phyloP scores from a whole-genome alignment of 2,113 vertebrate genomes.

The Indicator maculatus region DNA sequence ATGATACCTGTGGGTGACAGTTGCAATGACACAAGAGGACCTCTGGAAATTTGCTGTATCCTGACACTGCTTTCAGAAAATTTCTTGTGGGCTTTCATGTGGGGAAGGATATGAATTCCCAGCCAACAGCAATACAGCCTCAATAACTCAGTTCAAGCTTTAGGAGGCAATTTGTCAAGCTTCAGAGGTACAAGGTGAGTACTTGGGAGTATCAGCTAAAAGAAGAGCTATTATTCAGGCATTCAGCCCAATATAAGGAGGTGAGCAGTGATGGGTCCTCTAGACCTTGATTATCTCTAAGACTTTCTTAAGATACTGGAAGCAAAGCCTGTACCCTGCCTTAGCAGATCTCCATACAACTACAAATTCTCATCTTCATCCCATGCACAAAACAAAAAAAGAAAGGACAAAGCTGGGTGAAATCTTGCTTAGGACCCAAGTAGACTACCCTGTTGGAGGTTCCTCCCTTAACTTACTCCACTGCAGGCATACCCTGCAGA shows the following conservation, averaged over 20 bases:
- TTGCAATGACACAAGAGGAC: neutral
- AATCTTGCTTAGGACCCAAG: neutral
- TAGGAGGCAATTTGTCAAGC: neutral
- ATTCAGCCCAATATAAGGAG: neutral
- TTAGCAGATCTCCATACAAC: too few relatives aligned
- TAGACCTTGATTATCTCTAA: neutral
- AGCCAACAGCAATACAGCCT: neutral
- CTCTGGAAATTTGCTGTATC: neutral
- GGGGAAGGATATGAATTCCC: neutral
- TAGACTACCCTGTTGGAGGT: neutral
- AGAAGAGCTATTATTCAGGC: neutral
- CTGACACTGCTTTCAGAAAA: neutral
- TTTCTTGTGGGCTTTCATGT: neutral
- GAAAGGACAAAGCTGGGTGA: neutral
- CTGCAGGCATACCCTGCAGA: neutral
- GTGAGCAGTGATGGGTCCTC: neutral
- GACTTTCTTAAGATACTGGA: neutral
- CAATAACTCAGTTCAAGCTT: neutral
- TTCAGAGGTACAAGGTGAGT: neutral
- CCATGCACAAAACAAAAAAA: rapidly evolving
- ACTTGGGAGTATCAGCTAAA: neutral
- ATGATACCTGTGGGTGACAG: neutral
- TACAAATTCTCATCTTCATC: neutral
- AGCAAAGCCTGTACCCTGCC: neutral
- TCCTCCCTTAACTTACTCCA: neutral